Conservation (phyloP, 2,888 invertebrate genomes). For the Spilosoma lubricipeda region DNA sequence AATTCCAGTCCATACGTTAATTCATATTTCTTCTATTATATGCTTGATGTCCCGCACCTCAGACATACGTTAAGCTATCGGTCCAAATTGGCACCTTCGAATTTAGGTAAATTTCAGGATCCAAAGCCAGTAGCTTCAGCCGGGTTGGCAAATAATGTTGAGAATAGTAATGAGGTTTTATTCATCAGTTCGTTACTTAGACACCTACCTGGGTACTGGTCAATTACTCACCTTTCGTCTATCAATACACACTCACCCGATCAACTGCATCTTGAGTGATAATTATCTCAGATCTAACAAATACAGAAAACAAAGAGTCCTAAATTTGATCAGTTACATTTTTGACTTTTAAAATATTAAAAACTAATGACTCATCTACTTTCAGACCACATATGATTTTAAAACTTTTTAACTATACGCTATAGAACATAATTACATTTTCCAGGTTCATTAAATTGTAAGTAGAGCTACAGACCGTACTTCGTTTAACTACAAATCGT, state of each 20-base stretch:
- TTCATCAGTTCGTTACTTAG: too few relatives aligned
- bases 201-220: not conserved
- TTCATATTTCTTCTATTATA: not conserved
- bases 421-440: not conserved
- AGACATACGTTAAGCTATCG: too few relatives aligned
- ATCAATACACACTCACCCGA: not conserved
- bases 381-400: too few relatives aligned
- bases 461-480: slow-evolving; percentile 1
- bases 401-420: not conserved
- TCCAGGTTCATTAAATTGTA: not conserved
- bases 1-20: not conserved
- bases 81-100: too few relatives aligned
- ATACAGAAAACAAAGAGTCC: not conserved
- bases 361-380: not conserved
- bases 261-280: not conserved
- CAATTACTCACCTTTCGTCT: not conserved
- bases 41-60: too few relatives aligned
- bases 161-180: too few relatives aligned
- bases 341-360: not conserved
- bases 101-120: too few relatives aligned
- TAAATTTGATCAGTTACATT: not conserved
- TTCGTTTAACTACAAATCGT: slow-evolving; percentile 37
- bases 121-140: too few relatives aligned
- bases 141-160: too few relatives aligned
- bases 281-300: not conserved